Percentiles rank a stretch among this genome's conserved stretches.
These are phyloP conservation scores for Punctoribates punctum DNA, from an alignment of 2,888 invertebrate genomes.

Conservation along the genomic window DNA sequence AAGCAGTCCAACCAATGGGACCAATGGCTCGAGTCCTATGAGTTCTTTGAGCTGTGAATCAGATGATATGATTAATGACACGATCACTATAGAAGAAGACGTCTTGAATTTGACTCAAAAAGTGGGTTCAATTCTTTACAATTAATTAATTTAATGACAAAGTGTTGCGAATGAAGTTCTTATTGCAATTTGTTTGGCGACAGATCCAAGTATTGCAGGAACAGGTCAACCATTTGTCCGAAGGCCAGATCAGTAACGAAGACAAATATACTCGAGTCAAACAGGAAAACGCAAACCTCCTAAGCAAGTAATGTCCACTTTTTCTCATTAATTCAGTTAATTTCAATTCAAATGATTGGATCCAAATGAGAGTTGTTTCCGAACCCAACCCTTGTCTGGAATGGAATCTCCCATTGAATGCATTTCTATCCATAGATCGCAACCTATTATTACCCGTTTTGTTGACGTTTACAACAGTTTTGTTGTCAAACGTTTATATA, in stretches of 20 bases:
- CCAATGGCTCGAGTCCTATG: conserved; percentile 57
- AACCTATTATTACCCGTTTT: conserved; percentile 33
- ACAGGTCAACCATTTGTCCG: conserved; percentile 81
- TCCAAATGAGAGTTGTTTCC: neutral
- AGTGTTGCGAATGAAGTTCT: neutral
- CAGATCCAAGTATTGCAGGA: conserved; percentile 89
- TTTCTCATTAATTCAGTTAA: conserved; percentile 39
- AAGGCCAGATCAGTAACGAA: conserved; percentile 75
- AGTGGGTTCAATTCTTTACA: conserved; percentile 61
- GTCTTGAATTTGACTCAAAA: conserved; percentile 90
- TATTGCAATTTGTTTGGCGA: neutral
- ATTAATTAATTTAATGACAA: neutral
- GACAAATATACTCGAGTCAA: conserved; percentile 83
- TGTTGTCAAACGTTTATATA: neutral
- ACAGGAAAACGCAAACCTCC: conserved; percentile 86
- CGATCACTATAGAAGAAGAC: conserved; percentile 78
- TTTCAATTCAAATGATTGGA: neutral
- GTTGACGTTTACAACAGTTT: conserved; percentile 30
- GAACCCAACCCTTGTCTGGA: neutral
- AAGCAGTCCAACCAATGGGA: conserved; percentile 36
- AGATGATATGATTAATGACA: conserved; percentile 87
- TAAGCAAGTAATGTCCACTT: conserved; percentile 60
- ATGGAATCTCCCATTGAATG: conserved; percentile 18
- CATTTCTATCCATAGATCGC: neutral
- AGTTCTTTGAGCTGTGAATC: conserved; percentile 74